A percentile compares a stretch with the other conserved stretches of the same genome.
Evolutionary conservation across 2,113 vertebrate genomes (phyloP).

Genomic region (Zingel zingel): DNA sequence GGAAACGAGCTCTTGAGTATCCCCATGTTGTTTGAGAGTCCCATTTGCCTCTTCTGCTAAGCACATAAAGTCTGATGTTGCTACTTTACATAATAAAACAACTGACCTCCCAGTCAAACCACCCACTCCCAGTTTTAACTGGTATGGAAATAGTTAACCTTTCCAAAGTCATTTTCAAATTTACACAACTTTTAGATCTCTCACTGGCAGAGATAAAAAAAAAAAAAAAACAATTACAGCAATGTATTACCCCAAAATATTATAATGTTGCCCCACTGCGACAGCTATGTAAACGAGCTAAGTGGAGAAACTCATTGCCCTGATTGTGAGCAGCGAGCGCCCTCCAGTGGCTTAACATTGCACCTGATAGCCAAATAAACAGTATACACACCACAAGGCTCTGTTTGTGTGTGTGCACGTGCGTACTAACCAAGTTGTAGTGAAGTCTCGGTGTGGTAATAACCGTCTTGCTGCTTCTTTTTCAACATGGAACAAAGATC

Average conservation of each 20-base stretch:
- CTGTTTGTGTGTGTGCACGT: neutral
- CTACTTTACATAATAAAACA: neutral
- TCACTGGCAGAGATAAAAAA: neutral
- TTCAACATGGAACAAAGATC: constrained; percentile 98
- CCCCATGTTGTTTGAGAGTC: neutral
- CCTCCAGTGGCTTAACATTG: constrained; percentile 53
- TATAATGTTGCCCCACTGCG: neutral
- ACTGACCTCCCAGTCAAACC: neutral
- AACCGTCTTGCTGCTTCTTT: constrained; percentile 92
- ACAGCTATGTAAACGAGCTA: neutral
- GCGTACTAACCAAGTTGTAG: constrained; percentile 88
- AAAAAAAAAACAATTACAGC: neutral
- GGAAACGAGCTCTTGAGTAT: constrained; percentile 42
- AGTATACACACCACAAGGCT: fast-evolving
- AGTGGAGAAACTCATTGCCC: neutral
- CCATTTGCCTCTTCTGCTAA: constrained; percentile 16
- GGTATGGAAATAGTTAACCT: neutral
- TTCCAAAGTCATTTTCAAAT: neutral
- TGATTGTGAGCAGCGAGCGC: constrained; percentile 2
- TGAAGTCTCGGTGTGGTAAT: constrained; percentile 94
- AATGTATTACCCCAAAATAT: neutral
- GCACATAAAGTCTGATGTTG: neutral
- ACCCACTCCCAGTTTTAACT: neutral
- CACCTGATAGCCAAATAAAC: neutral
- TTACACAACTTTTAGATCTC: neutral